Base-by-base conservation (phyloP, 2,113 vertebrate genomes). In the Anas platyrhynchos region DNA sequence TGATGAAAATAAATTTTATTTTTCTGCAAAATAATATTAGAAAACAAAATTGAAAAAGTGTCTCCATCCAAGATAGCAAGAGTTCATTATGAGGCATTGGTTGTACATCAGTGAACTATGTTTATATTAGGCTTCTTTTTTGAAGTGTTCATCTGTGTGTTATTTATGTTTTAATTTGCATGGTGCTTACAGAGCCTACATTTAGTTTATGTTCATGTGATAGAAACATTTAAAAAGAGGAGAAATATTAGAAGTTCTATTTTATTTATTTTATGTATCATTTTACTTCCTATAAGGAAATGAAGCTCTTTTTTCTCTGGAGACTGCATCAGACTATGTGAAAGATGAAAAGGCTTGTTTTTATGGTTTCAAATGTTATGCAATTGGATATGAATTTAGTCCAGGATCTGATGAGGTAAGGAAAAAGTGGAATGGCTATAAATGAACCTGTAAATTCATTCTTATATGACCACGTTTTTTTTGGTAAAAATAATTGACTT, bases 321-420 rank as follows among this genome's bases (percentile, higher is more conserved):
- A 99, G 97, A 99, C 99, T 9, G 99, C 99, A 6, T 99, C 99
- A 26, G 99, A 99, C 97, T 99, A 99, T 46, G 99, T 99, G 43
- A 99, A 99, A 98, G 99, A 99, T 97, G 99, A 99, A 94, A 99
- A 99, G 92, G 98, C 99, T 73, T 98, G 98, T 89, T 99, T 99
- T 96, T 99, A 99, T 88, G 99, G 99, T 86, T 99, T 99, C 94
- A 99, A 99, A 84, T 99, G 99, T 97, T 99, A 99, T 4, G 99
- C 99, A 86, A 98, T 99, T 96, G 99, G 99, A 86, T 99, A 99
- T 94, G 99, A 99, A 95, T 99, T 99, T 98, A 99, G 99, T 93
- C 99, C 99, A 73, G 99, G 99, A 81, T 96, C 98, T 84, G 99
- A 99, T 97, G 99, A 99, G 98, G 99, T 99, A 97, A 94, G 96